A percentile compares a stretch with the other conserved stretches of the same genome.
Evolutionary conservation across 2,797 vertebrate species (phyloP).

Genomic region (Melanitta fusca): DNA sequence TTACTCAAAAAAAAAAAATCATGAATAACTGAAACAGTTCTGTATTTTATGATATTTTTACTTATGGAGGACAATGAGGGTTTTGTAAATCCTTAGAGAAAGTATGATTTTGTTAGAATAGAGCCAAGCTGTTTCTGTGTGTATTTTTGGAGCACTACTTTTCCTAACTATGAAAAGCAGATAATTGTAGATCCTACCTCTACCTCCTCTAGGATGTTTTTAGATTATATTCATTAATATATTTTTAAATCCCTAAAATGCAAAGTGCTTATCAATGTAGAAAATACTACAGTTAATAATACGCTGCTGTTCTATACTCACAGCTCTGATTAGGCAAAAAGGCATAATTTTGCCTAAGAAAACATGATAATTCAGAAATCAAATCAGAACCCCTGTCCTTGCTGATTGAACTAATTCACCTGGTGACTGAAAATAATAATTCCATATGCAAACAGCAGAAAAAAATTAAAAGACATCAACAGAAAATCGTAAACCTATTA

Average conservation of each 20-base stretch:
- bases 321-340: background rate
- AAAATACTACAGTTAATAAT: background rate
- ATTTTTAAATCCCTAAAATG: background rate
- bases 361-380: background rate
- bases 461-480: background rate
- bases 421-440: background rate
- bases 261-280: background rate
- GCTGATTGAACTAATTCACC: background rate
- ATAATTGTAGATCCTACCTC: background rate
- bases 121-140: background rate
- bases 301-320: background rate
- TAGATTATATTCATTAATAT: background rate
- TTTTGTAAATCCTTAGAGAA: background rate
- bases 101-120: background rate
- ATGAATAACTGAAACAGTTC: background rate
- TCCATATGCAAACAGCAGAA: background rate
- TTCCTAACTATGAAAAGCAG: background rate
- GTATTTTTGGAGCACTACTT: fast-evolving
- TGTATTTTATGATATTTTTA: background rate
- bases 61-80: background rate
- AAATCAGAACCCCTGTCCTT: background rate
- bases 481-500: background rate
- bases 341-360: background rate
- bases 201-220: background rate
- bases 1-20: background rate